A percentile compares a stretch with the other conserved stretches of the same genome.
These are phyloP conservation scores for Melozone crissalis DNA, from an alignment of 2,113 vertebrate genomes.

Conservation along the genomic window DNA sequence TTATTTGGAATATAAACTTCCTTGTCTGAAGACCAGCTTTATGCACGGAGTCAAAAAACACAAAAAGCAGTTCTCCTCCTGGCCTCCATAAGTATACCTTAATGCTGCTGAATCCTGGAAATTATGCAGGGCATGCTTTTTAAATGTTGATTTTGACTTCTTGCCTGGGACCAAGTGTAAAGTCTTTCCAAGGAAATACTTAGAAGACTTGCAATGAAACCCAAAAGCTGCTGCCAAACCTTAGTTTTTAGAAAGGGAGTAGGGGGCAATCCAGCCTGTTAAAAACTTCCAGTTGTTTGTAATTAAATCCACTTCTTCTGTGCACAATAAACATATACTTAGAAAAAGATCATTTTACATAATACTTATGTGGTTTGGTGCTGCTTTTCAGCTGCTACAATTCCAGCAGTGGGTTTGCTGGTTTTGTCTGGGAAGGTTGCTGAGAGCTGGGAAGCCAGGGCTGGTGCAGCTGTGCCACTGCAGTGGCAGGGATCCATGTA, in stretches of 20 bases:
- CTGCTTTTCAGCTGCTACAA: constrained; percentile 46
- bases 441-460: constrained; percentile 29
- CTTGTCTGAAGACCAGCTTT: constrained; percentile 58
- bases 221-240: constrained; percentile 53
- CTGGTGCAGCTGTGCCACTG: background rate
- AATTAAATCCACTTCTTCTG: constrained; percentile 56
- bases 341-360: constrained; percentile 61
- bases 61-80: constrained; percentile 52
- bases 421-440: constrained; percentile 31
- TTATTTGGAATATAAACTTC: constrained; percentile 57
- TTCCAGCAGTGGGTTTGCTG: background rate
- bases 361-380: constrained; percentile 41
- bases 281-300: constrained; percentile 63
- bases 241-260: constrained; percentile 46
- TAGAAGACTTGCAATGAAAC: constrained; percentile 67
- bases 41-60: background rate
- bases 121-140: constrained; percentile 58
- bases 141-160: constrained; percentile 72
- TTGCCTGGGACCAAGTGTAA: constrained; percentile 73
- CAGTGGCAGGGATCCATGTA: background rate
- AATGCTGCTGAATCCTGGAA: constrained; percentile 55
- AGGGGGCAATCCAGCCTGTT: constrained; percentile 49
- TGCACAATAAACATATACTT: constrained; percentile 52
- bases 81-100: constrained; percentile 26
- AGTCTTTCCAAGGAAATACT: constrained; percentile 76